Percentiles rank a stretch among this genome's conserved stretches.
Evolutionary conservation across 2,113 vertebrate genomes (phyloP).

Genomic region (Phaetusa simplex): DNA sequence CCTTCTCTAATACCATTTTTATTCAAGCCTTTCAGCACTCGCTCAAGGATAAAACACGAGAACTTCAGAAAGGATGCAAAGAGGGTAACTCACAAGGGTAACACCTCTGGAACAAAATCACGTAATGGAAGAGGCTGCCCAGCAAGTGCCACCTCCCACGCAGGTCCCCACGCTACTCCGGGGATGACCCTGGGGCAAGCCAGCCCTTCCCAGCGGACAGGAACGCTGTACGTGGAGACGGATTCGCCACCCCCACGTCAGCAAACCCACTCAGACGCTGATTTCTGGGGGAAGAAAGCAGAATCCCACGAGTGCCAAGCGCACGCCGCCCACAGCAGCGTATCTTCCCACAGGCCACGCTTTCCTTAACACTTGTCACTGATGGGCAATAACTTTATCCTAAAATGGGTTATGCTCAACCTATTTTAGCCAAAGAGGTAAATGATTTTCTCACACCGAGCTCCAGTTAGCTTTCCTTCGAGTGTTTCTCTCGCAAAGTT

Average conservation of each 20-base stretch:
- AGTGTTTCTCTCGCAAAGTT: not conserved
- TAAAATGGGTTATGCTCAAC: not conserved
- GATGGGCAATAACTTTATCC: not conserved
- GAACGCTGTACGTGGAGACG: not conserved
- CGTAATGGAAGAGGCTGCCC: not conserved
- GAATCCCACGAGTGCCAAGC: not conserved
- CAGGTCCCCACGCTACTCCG: not conserved
- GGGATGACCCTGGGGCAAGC: not conserved
- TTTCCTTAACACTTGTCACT: not conserved
- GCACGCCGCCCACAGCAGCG: rapidly evolving
- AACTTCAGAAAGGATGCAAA: not conserved
- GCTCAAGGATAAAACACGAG: not conserved
- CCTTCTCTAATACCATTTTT: not conserved
- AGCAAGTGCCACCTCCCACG: not conserved
- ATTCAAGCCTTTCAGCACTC: not conserved
- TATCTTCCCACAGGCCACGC: not conserved
- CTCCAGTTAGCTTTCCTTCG: not conserved
- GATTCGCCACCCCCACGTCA: not conserved
- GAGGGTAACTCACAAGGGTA: not conserved
- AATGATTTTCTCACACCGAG: not conserved
- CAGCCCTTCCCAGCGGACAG: not conserved
- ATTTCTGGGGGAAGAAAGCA: not conserved
- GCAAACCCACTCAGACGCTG: not conserved
- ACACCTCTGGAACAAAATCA: not conserved
- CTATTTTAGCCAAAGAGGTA: not conserved